Evolutionary conservation across 2,888 invertebrate species (phyloP).

Genomic region (Chromoteleia sp.): DNA sequence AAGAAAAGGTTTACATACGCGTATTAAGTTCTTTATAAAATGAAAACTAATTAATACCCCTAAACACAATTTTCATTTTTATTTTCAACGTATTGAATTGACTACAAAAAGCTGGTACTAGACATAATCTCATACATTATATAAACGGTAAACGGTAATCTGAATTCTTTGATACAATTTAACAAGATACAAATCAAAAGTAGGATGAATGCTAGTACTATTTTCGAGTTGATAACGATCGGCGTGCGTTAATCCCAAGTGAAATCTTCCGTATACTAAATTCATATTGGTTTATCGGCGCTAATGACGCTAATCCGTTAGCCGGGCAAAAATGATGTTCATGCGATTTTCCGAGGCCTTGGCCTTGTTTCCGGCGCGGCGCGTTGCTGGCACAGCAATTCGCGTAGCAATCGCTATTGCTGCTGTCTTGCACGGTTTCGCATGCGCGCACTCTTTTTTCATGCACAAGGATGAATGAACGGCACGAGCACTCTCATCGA

Average conservation of each 20-base stretch:
- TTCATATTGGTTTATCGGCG: conserved; percentile 20
- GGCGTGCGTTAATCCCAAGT: conserved; percentile 47
- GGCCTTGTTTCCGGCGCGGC: conserved; percentile 44
- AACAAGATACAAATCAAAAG: conserved; percentile 40
- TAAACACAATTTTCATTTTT: too few relatives aligned
- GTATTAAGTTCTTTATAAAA: too few relatives aligned
- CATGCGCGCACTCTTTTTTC: too few relatives aligned
- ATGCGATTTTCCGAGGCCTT: conserved; percentile 70
- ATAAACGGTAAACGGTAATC: conserved; percentile 43
- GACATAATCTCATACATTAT: conserved; percentile 24
- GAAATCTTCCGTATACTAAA: conserved; percentile 34
- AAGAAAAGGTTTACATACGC: too few relatives aligned
- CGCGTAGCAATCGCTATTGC: too few relatives aligned
- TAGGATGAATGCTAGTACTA: conserved; percentile 43
- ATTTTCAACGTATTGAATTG: too few relatives aligned
- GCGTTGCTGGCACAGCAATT: too few relatives aligned
- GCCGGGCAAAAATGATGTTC: conserved; percentile 57
- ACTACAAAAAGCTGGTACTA: conserved; percentile 3
- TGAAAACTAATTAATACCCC: too few relatives aligned
- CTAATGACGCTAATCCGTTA: conserved; percentile 30
- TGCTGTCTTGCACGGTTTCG: too few relatives aligned
- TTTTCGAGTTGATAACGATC: conserved; percentile 42
- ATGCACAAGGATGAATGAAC: too few relatives aligned
- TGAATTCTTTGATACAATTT: conserved; percentile 31
- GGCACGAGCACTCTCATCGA: too few relatives aligned